Percentiles rank a stretch among this genome's conserved stretches.
Conservation (phyloP, 2,113 vertebrate species). For the Platycercus adscitus region DNA sequence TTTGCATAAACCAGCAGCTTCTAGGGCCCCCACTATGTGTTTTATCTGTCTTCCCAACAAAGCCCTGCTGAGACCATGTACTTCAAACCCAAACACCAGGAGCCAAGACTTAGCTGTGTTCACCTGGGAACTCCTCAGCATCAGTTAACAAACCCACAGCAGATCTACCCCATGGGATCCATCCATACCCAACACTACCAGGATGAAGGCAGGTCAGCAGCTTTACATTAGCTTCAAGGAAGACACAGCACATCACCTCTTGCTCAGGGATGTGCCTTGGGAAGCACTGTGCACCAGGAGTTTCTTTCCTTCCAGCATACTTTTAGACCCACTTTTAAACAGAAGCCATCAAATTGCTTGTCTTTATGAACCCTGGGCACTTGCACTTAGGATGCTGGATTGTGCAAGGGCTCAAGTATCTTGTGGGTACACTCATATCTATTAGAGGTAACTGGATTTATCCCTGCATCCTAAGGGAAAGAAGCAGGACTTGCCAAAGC, state of each 20-base stretch:
- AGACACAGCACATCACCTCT: background rate
- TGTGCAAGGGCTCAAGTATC: background rate
- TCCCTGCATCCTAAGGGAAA: background rate
- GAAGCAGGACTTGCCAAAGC: background rate
- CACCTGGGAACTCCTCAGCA: background rate
- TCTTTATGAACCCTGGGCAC: background rate
- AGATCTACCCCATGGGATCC: background rate
- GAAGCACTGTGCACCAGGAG: background rate
- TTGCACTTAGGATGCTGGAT: background rate
- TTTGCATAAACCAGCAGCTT: background rate
- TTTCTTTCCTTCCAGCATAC: background rate
- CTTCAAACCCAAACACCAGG: background rate
- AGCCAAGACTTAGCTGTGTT: background rate
- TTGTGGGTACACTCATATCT: background rate
- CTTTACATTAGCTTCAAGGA: background rate
- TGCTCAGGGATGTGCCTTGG: background rate
- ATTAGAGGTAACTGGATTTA: background rate
- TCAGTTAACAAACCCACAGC: fast-evolving
- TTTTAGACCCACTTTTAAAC: background rate
- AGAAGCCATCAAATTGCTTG: background rate
- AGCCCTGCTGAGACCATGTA: background rate
- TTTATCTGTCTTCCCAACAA: background rate
- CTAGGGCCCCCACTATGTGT: fast-evolving
- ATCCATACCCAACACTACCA: background rate
- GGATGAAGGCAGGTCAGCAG: background rate